A percentile compares a stretch with the other conserved stretches of the same genome.
phyloP scores from a whole-genome alignment of 2,888 invertebrate genomes.

The Metellina segmentata region DNA sequence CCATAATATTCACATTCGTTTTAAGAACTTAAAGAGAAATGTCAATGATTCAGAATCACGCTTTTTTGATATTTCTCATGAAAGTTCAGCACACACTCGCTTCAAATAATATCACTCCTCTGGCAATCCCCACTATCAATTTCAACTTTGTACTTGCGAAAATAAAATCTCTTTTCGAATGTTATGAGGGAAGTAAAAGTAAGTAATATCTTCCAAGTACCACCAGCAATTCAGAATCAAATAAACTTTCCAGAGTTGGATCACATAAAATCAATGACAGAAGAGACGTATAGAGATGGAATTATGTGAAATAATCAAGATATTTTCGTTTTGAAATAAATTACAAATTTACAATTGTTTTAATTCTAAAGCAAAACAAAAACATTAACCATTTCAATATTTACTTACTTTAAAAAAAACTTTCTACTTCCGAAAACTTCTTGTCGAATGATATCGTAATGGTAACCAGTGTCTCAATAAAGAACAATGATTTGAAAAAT shows the following conservation, averaged over 20 bases:
- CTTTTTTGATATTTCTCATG: background rate
- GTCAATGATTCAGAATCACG: background rate
- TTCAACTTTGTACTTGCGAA: background rate
- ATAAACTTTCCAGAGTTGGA: background rate
- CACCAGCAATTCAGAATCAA: background rate
- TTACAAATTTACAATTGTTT: background rate
- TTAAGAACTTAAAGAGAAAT: no score
- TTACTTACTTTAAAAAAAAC: no score
- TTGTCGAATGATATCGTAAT: no score
- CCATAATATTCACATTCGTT: no score
- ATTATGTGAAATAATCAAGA: background rate
- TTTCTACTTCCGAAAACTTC: no score
- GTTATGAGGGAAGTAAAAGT: no score
- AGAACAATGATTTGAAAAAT: no score
- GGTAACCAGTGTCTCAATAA: no score
- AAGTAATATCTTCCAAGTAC: background rate
- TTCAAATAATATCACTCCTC: background rate
- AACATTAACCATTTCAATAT: no score
- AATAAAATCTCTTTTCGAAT: background rate
- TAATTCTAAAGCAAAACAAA: no score
- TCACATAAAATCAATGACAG: background rate
- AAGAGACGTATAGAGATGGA: background rate
- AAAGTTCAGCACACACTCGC: background rate
- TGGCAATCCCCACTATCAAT: background rate
- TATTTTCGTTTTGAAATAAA: conserved; percentile 6